Percentiles rank a stretch among this genome's conserved stretches.
phyloP scores from a whole-genome alignment of 2,888 invertebrate species.

The Podabrus alpinus region DNA sequence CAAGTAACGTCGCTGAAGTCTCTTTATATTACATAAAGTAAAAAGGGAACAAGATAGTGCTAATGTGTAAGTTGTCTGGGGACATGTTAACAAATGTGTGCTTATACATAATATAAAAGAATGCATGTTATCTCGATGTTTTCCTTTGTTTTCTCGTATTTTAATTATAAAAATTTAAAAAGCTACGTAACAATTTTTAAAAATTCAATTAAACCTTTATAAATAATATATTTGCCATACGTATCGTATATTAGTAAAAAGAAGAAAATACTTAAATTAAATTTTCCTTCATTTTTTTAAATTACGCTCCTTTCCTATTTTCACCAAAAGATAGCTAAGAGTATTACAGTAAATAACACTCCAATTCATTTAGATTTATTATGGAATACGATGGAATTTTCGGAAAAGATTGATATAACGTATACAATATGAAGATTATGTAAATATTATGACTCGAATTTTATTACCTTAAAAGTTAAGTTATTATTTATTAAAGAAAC shows the following conservation, averaged over 20 bases:
- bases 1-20: not conserved
- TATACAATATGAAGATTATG: constrained; percentile 1
- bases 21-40: not conserved
- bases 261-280: not conserved
- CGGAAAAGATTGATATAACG: not conserved
- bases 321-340: not conserved
- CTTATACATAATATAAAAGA: not conserved
- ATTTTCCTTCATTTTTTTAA: not conserved
- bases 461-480: not conserved
- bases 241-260: not conserved
- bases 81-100: not conserved
- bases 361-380: constrained; percentile 1
- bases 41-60: not conserved
- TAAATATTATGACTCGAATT: not conserved
- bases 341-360: not conserved
- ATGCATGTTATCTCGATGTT: not conserved
- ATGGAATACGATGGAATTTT: not conserved
- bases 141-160: not conserved
- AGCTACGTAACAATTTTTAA: not conserved
- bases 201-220: not conserved
- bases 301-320: not conserved
- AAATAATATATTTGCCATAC: not conserved
- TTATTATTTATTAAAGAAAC: not conserved
- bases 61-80: not conserved
- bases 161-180: not conserved